Base-by-base conservation (phyloP, 2,888 invertebrate species). In the Drosophila macrothrix region DNA sequence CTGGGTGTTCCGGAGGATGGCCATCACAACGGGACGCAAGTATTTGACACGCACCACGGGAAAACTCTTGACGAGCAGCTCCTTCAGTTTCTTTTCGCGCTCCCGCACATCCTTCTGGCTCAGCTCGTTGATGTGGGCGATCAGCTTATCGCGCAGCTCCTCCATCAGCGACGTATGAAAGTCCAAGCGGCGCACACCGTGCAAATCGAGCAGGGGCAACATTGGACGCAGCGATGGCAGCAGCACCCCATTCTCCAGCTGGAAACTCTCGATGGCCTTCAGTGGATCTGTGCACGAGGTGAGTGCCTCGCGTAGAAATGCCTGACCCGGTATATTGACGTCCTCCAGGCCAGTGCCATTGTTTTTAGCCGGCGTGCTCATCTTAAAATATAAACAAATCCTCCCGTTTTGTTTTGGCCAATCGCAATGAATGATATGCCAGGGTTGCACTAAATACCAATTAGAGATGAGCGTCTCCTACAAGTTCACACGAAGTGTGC, bases 211-310 rank as follows among this genome's bases (percentile, higher is more conserved):
- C 22, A 99, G 94, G 0, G 99, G 99, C 73, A 99, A 93, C 96
- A 99, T 99, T 22, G 99, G 98, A 58, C 98, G 95, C 58, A 99
- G 93, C 0, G 99, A 99, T 1, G 99, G 98, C 55, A 99, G 94
- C 66, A 98, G 94, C 85, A 99, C 97, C 46, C 98, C 98, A 94
- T 98, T 98, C 93, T 98, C 97, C 54, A 97, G 94, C 95, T 97
- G 93, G 14, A 99, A 99, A 93, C 99, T 98, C 94, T 99, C 98
- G 78, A 99, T 99, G n/a, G 99, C 99, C 94, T 98, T 98, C 46
- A 99, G 93, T 16, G 99, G 99, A 94, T 99, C 99, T 0, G 98
- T 98, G 92, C 99, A 99, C 90, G 98, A 98, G 19, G 98, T 98
- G 22, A 99, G 94, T 16, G 98, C 97, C 93, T 99, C 98, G 59